Percentiles rank a stretch among this genome's conserved stretches.
Evolutionary conservation across 2,888 invertebrate genomes (phyloP).

Genomic region (Eristalis pertinax): DNA sequence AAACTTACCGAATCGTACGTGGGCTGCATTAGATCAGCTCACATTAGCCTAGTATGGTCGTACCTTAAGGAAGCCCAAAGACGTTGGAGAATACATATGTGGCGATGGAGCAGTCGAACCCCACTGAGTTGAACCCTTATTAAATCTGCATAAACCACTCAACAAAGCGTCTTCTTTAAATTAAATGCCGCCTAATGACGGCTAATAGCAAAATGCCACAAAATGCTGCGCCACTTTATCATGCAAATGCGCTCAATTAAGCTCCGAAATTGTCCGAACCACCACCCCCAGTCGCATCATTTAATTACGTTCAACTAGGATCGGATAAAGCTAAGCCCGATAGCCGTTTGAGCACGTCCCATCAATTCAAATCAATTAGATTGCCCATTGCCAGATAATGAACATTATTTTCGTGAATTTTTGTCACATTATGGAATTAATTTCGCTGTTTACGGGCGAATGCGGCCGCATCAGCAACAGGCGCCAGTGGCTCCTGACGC

Average conservation of each 20-base stretch:
- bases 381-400: constrained; percentile 40
- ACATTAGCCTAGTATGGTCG: too few species aligned
- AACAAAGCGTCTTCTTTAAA: not conserved
- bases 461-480: constrained; percentile 2
- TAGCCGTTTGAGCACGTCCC: constrained; percentile 4
- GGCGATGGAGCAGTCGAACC: too few species aligned
- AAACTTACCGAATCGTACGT: too few species aligned
- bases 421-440: constrained; percentile 36
- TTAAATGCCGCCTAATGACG: not conserved
- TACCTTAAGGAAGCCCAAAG: too few species aligned
- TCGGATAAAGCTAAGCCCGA: constrained; percentile 17
- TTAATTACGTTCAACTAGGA: constrained; percentile 1
- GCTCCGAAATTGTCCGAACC: not conserved
- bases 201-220: not conserved
- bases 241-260: constrained; percentile 1
- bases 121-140: not conserved
- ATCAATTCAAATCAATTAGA: constrained; percentile 37
- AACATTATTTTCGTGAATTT: constrained; percentile 40
- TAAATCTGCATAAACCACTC: not conserved
- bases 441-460: constrained; percentile 3
- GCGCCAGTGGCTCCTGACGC: not conserved
- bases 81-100: too few species aligned
- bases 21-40: too few species aligned
- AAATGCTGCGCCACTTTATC: not conserved
- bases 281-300: not conserved